phyloP scores from a whole-genome alignment of 2,888 invertebrate species.

The Oscheius sp. region DNA sequence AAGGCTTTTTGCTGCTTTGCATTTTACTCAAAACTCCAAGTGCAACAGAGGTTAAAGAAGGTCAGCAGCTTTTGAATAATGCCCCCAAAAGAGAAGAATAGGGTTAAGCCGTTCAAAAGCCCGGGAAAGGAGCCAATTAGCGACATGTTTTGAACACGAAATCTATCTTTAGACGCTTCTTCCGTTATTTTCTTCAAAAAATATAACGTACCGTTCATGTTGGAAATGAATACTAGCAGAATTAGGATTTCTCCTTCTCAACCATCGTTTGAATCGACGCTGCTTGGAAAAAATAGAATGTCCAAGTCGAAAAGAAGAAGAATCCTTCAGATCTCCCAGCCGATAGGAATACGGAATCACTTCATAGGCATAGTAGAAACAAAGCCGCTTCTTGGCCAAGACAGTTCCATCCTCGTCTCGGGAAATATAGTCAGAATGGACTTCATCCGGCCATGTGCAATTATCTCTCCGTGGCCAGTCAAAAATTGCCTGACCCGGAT shows the following conservation, averaged over 20 bases:
- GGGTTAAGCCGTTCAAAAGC: neutral
- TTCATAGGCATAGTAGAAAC: constrained; percentile 41
- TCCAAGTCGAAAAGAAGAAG: constrained; percentile 40
- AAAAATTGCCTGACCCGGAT: constrained; percentile 65
- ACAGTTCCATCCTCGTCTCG: constrained; percentile 52
- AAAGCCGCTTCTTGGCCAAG: constrained; percentile 51
- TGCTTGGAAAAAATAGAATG: constrained; percentile 42
- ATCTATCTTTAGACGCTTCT: neutral
- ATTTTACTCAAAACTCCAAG: neutral
- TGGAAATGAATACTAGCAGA: constrained; percentile 67
- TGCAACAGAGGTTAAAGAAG: neutral
- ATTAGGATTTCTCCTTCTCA: constrained; percentile 66
- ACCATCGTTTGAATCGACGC: constrained; percentile 63
- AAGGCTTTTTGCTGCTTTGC: neutral
- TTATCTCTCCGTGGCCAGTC: constrained; percentile 46
- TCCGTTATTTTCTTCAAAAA: neutral
- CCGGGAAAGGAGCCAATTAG: neutral
- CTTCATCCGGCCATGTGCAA: constrained; percentile 34
- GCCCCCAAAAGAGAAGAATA: neutral
- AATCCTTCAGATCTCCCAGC: neutral
- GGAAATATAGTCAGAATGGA: constrained; percentile 52
- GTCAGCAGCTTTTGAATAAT: neutral
- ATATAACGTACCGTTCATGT: constrained; percentile 61
- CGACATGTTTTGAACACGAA: neutral
- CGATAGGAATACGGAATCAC: constrained; percentile 37